Percentiles rank a stretch among this genome's conserved stretches.
These are phyloP conservation scores for Agrypnia vestita DNA, from an alignment of 1,140 invertebrate species.

Conservation along the genomic window DNA sequence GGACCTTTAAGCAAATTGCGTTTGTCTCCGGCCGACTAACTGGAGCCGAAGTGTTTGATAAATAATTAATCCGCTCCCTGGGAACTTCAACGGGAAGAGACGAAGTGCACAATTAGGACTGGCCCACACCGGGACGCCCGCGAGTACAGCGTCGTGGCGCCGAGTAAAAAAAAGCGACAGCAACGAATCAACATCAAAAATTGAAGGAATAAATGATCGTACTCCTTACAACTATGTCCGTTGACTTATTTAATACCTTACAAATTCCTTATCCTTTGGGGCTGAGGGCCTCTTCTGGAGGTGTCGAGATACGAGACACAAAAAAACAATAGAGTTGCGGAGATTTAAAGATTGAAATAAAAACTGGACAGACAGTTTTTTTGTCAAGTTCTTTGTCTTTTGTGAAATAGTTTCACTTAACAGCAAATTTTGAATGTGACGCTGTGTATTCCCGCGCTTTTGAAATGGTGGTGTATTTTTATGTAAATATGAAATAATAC, in stretches of 20 bases:
- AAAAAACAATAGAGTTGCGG: slow-evolving; percentile 41
- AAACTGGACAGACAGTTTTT: no score
- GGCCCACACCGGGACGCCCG: background rate
- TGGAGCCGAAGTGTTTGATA: slow-evolving; percentile 53
- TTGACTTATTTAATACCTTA: background rate
- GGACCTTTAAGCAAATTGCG: slow-evolving; percentile 55
- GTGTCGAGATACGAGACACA: slow-evolving; percentile 28
- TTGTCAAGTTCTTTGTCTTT: no score
- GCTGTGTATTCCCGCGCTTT: no score
- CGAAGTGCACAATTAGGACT: slow-evolving; percentile 33
- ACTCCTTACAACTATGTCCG: background rate
- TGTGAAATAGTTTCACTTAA: no score
- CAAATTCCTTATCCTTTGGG: background rate
- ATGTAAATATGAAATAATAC: no score
- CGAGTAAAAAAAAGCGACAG: background rate
- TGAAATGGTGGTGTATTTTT: no score
- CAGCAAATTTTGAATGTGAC: no score
- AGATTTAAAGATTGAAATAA: background rate
- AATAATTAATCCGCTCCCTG: slow-evolving; percentile 55
- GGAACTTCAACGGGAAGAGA: slow-evolving; percentile 16
- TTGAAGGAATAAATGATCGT: background rate
- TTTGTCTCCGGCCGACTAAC: slow-evolving; percentile 49
- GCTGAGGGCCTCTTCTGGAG: background rate
- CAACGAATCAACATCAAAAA: background rate
- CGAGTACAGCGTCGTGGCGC: background rate